These are phyloP conservation scores for Molossus alvarezi DNA, from an alignment of 2,797 vertebrate genomes.

Conservation along the genomic window DNA sequence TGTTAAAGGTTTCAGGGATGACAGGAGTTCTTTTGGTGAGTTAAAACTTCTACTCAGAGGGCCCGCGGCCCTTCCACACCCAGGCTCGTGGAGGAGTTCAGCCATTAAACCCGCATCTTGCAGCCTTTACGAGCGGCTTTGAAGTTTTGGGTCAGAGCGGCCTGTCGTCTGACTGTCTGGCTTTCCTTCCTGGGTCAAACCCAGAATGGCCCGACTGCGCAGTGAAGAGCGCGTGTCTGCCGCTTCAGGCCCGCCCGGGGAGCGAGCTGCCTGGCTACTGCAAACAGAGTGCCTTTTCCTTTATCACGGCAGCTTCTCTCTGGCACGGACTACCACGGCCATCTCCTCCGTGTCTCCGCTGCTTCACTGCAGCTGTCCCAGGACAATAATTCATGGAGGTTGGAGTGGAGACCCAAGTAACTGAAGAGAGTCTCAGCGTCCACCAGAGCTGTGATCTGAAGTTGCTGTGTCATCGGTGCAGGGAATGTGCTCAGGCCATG, in stretches of 20 bases:
- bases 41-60: neutral
- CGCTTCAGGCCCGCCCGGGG: neutral
- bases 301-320: slow-evolving; percentile 39
- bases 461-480: neutral
- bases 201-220: neutral
- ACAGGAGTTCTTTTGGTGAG: neutral
- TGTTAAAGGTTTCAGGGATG: neutral
- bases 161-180: neutral
- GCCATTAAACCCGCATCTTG: neutral
- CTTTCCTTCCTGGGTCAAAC: slow-evolving; percentile 44
- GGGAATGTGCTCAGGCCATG: neutral
- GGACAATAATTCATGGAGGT: neutral
- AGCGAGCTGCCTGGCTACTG: neutral
- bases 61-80: neutral
- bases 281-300: slow-evolving; percentile 62
- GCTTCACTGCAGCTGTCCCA: slow-evolving; percentile 43
- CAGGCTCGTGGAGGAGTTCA: neutral
- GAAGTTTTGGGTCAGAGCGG: neutral
- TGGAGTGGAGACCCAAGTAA: neutral
- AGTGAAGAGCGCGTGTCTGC: slow-evolving; percentile 41
- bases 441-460: neutral
- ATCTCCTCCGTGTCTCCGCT: slow-evolving; percentile 26
- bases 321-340: neutral
- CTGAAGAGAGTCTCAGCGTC: accelerated
- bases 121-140: neutral